Base-by-base conservation (phyloP, 2,797 vertebrate genomes). In the Luscinia megarhynchos region DNA sequence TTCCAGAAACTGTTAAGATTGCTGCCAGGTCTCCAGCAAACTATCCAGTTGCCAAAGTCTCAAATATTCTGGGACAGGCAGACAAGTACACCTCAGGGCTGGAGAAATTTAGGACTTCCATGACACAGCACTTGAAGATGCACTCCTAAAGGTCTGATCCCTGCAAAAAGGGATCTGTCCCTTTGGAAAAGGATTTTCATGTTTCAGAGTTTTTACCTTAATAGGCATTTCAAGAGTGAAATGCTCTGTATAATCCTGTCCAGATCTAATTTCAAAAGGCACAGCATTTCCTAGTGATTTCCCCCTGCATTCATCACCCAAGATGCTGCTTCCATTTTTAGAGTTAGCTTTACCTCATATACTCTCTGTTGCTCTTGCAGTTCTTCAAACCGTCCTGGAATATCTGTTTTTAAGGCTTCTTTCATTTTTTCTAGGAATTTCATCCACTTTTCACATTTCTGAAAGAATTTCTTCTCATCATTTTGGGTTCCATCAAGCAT, bases 391-490 rank as follows among this genome's bases (percentile, higher is more conserved):
- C 38, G 97, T 9, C 98, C 97, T 2, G 98, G 96, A 21, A 98
- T 89, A 24, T 98, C 97, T 53, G 94, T 96, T 12, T 97, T 97
- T 81, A 99, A 96, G 7, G 67, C 79, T 74, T 98, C 98, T 95
- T 98, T 98, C 97, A 98, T 98, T 97, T 97, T 98, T 97, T 99
- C 98, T 70, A 99, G 97, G 94, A 99, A 98, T 5, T 87, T 97
- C 94, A 98, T 98, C 99, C 99, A 99, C 84, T 97, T 98, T 94
- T 98, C 98, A 96, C 98, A 99, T 95, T 98, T 98, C 93, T 97
- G 96, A 97, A 99, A 96, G 78, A 99, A 99, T 64, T 89, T 98
- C 92, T 98, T 98, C 74, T 94, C 97, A 92, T 97, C 97, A 36
- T 98, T 87, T 45, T 95, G 89, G 50, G 92, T 90, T 11, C 95